Evolutionary conservation across 2,113 vertebrate species (phyloP).

Genomic region (Lagopus leucura): DNA sequence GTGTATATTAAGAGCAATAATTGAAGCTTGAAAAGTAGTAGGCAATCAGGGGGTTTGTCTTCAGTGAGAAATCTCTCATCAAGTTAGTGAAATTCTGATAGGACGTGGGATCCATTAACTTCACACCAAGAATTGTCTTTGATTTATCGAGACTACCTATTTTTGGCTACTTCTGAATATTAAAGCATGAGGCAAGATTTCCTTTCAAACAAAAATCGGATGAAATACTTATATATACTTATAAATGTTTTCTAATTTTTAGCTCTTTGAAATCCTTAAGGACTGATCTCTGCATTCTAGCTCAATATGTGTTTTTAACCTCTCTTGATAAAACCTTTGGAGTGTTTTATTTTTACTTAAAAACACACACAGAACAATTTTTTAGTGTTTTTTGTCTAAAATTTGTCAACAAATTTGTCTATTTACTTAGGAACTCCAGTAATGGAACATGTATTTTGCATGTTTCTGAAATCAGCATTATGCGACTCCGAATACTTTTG

Average conservation of each 20-base stretch:
- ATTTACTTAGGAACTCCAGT: background rate
- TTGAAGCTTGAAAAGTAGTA: background rate
- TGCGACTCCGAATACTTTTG: background rate
- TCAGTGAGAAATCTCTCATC: background rate
- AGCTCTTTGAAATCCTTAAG: conserved; percentile 7
- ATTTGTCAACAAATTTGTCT: too few relatives aligned
- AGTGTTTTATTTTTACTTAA: background rate
- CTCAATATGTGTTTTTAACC: background rate
- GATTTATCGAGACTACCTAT: background rate
- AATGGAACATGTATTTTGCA: background rate
- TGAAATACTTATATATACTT: conserved; percentile 18
- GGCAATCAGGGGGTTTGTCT: background rate
- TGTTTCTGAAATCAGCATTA: background rate
- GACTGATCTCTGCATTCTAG: background rate
- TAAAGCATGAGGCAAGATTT: background rate
- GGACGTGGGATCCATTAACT: background rate
- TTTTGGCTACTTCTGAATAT: background rate
- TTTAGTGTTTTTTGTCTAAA: background rate
- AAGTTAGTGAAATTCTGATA: background rate
- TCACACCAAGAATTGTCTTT: background rate
- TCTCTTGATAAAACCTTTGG: background rate
- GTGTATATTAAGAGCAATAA: fast-evolving
- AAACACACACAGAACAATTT: background rate
- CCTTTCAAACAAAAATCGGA: background rate
- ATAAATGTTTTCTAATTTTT: conserved; percentile 15